These are phyloP conservation scores for Gavialis gangeticus DNA, from an alignment of 2,113 vertebrate genomes.

Conservation along the genomic window DNA sequence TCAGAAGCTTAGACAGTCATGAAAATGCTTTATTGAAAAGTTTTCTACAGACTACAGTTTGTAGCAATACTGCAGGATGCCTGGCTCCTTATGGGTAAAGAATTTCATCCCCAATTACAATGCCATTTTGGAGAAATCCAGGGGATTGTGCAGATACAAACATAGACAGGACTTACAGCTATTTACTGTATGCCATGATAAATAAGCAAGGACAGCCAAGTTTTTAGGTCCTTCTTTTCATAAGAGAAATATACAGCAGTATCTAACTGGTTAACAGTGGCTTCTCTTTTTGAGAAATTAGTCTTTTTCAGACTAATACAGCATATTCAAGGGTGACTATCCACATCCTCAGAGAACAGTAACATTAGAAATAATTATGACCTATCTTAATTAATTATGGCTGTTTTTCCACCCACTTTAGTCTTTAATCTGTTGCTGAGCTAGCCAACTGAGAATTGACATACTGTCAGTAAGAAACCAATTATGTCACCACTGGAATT, in stretches of 20 bases:
- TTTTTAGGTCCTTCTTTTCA: not conserved
- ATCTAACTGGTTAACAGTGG: conserved; percentile 1
- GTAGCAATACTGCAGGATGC: not conserved
- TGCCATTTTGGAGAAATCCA: not conserved
- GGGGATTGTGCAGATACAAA: not conserved
- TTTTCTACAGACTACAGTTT: not conserved
- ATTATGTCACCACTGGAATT: not conserved
- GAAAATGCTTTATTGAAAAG: conserved; percentile 18
- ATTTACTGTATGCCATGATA: not conserved
- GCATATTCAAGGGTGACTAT: conserved; percentile 36
- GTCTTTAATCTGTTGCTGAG: conserved; percentile 33
- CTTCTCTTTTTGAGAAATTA: conserved; percentile 43
- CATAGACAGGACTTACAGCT: not conserved
- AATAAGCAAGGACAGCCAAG: not conserved
- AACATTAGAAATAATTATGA: conserved; percentile 67
- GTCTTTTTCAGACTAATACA: conserved; percentile 41
- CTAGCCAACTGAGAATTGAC: conserved; percentile 45
- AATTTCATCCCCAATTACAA: not conserved
- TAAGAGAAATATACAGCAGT: not conserved
- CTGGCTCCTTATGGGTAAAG: not conserved
- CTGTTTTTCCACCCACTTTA: conserved; percentile 51
- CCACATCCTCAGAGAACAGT: conserved; percentile 32
- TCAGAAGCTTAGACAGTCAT: conserved; percentile 9
- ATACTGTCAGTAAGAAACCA: conserved; percentile 30
- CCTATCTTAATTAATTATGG: conserved; percentile 66